phyloP scores from a whole-genome alignment of 2,888 invertebrate genomes.

The Antheraea assamensis region DNA sequence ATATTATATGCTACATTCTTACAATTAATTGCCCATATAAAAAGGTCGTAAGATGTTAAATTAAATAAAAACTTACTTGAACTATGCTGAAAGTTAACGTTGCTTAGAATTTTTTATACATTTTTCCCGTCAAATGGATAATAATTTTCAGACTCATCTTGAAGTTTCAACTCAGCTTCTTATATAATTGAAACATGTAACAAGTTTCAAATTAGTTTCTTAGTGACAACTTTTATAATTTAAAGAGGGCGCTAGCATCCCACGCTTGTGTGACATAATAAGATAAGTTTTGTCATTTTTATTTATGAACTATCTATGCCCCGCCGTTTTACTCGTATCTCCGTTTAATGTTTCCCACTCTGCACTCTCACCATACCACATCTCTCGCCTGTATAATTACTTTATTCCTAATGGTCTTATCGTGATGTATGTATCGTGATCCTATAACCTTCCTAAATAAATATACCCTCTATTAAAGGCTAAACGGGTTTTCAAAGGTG shows the following conservation, averaged over 20 bases:
- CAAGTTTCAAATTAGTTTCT: conserved; percentile 9
- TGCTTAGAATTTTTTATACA: background rate
- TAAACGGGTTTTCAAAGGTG: too few relatives aligned
- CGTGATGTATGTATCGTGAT: too few relatives aligned
- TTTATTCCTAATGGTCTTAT: too few relatives aligned
- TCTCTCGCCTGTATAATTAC: too few relatives aligned
- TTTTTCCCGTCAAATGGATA: background rate
- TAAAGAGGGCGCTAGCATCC: background rate
- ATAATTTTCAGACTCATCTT: background rate
- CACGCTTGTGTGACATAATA: background rate
- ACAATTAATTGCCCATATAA: background rate
- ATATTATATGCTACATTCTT: background rate
- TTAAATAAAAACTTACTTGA: background rate
- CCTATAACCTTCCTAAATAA: too few relatives aligned
- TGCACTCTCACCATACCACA: too few relatives aligned
- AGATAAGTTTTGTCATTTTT: background rate
- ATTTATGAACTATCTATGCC: too few relatives aligned
- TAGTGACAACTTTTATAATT: conserved; percentile 8
- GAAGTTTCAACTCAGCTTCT: background rate
- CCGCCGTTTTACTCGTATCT: too few relatives aligned
- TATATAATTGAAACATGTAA: conserved; percentile 7
- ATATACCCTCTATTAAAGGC: too few relatives aligned
- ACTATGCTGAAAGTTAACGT: background rate
- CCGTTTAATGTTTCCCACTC: too few relatives aligned
- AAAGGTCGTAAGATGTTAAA: background rate